Conservation (phyloP, 2,888 invertebrate species). For the Ptilodon capucinus region DNA sequence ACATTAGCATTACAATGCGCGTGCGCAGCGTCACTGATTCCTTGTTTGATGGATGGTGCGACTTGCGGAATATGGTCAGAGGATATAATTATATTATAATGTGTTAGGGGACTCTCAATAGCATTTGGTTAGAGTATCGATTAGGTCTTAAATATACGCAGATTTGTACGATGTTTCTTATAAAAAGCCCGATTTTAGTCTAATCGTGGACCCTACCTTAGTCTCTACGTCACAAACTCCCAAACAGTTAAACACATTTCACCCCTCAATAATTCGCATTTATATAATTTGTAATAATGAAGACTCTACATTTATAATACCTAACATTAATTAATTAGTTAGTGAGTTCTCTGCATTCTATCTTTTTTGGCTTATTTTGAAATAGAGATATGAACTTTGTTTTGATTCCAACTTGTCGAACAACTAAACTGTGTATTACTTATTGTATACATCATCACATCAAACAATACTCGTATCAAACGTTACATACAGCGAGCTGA, state of each 20-base stretch:
- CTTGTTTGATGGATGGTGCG: slow-evolving; percentile 30
- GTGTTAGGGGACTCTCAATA: slow-evolving; percentile 1
- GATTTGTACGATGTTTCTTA: too few relatives aligned
- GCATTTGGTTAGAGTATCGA: background rate
- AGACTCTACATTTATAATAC: too few relatives aligned
- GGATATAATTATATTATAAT: slow-evolving; percentile 21
- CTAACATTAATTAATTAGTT: too few relatives aligned
- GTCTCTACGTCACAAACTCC: too few relatives aligned
- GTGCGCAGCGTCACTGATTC: slow-evolving; percentile 25
- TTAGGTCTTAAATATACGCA: background rate
- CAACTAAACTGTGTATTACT: background rate
- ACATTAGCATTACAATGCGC: slow-evolving; percentile 36
- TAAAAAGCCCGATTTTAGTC: too few relatives aligned
- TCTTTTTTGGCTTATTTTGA: too few relatives aligned
- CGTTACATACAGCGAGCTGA: background rate
- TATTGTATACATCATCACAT: background rate
- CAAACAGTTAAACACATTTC: too few relatives aligned
- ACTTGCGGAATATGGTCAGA: slow-evolving; percentile 21
- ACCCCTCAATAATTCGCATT: too few relatives aligned
- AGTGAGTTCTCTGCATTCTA: too few relatives aligned
- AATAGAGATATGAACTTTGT: background rate
- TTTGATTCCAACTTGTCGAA: background rate
- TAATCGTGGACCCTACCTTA: too few relatives aligned
- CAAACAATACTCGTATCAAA: slow-evolving; percentile 10
- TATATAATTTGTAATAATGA: too few relatives aligned